These are phyloP conservation scores for Carcina quercana DNA, from an alignment of 2,888 invertebrate genomes.

Conservation along the genomic window DNA sequence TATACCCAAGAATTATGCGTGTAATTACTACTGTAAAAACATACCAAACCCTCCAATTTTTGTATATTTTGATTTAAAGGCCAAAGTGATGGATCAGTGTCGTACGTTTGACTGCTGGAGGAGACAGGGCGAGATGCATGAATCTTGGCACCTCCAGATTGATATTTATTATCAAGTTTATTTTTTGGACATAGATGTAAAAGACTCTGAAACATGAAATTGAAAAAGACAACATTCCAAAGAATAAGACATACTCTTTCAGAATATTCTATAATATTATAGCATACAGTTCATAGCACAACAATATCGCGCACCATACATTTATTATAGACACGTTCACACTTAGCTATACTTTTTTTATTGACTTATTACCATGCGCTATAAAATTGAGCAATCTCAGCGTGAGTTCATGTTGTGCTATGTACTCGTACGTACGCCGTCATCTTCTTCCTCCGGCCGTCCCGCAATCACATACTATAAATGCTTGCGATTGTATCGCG, in stretches of 20 bases:
- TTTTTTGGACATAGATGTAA: conserved; percentile 61
- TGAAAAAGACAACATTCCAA: no score
- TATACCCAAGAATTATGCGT: background rate
- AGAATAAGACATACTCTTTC: background rate
- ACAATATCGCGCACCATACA: background rate
- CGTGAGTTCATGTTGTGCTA: no score
- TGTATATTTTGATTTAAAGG: conserved; percentile 79
- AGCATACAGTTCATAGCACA: background rate
- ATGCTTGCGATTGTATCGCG: background rate
- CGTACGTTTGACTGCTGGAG: conserved; percentile 75
- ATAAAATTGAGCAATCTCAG: no score
- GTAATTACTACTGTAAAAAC: conserved; percentile 1
- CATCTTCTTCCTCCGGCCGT: no score
- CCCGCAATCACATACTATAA: background rate
- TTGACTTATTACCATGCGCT: background rate
- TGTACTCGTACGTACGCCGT: no score
- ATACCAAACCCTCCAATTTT: conserved; percentile 74
- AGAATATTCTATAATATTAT: background rate
- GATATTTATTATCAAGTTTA: conserved; percentile 62
- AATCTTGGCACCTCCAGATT: conserved; percentile 23
- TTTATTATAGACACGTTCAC: background rate
- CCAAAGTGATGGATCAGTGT: conserved; percentile 76
- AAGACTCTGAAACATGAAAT: conserved; percentile 64
- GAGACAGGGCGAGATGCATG: conserved; percentile 40
- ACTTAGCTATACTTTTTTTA: background rate